Evolutionary conservation across 1,140 invertebrate genomes (phyloP), one percentile per base, ranked within the genome.

Genomic region (Drosophila athabasca): DNA sequence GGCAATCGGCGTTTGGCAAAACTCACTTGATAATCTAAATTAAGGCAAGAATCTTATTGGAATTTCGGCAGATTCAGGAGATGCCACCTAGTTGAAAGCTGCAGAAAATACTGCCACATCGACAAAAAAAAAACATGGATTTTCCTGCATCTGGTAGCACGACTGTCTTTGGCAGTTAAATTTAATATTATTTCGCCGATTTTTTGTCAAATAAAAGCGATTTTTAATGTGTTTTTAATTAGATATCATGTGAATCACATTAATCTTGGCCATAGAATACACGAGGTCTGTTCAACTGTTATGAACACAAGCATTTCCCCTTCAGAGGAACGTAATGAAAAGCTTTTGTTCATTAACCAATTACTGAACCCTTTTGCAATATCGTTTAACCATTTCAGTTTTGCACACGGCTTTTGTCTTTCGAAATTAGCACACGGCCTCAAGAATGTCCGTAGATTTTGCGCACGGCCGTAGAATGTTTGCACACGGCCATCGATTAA

Each of bases 371-470:
- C 75, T 61, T 22, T 22, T 48, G 46, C 55, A 83, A 83, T 75
- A 79, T 60, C 57, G 62, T 75, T 35, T 83, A 53, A 49, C 60
- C 45, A 29, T 17, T 48, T 59, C 6, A n/a, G 50, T 35, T 74
- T 58, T 88, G 83, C 83, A 54, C 83, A n/a, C 83, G 61, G 24
- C 59, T 54, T 83, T 61, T 69, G 52, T 46, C 11, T 66, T 88
- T 87, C 75, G 60, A 88, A 76, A 31, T 88, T 62, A 71, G 79
- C 84, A 68, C 79, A 83, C 79, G 79, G 22, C 66, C 53, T 44
- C 15, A 77, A 51, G 71, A 81, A 88, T 78, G 66, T 60, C 71
- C 70, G 71, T 88, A 83, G 55, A 22, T 76, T 88, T 88, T 88
- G 83, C 83, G 83, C 83, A 88, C 83, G 83, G 45, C 49, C 52